A percentile compares a stretch with the other conserved stretches of the same genome.
Conservation (phyloP, 2,888 invertebrate species). For the Tipula vernalis region DNA sequence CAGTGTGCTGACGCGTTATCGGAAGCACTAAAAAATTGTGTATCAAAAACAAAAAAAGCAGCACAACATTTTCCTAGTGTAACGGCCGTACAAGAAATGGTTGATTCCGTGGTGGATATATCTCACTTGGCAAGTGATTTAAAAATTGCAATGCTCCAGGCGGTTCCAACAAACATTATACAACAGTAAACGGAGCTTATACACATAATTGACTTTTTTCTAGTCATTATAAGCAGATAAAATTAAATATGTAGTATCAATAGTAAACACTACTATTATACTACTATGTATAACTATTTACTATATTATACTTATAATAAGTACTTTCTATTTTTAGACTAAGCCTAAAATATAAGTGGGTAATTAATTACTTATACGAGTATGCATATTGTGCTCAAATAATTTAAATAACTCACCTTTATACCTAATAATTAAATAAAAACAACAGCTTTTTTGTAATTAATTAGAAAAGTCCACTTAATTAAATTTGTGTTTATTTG, state of each 20-base stretch:
- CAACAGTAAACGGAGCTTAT: background rate
- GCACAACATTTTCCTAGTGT: conserved; percentile 88
- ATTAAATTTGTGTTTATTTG: background rate
- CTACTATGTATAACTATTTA: background rate
- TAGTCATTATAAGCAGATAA: background rate
- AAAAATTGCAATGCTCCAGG: conserved; percentile 58
- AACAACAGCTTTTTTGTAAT: background rate
- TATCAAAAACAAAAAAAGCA: conserved; percentile 79
- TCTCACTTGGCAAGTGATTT: conserved; percentile 73
- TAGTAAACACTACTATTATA: background rate
- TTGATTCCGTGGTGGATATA: conserved; percentile 76
- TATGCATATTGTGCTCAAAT: background rate
- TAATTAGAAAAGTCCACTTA: background rate
- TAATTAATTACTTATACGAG: too few species aligned
- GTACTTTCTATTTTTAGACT: background rate
- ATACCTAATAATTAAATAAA: background rate
- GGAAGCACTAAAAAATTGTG: conserved; percentile 69
- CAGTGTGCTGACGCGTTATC: conserved; percentile 69
- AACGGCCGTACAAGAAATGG: conserved; percentile 84
- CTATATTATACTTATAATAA: background rate
- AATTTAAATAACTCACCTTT: background rate
- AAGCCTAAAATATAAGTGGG: background rate
- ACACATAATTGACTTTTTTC: background rate
- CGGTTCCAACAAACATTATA: conserved; percentile 34
- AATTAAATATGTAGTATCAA: background rate